These are phyloP conservation scores for Amphimedon queenslandica DNA, from an alignment of 37 sponge, comb jelly and placozoan genomes.

Conservation along the genomic window DNA sequence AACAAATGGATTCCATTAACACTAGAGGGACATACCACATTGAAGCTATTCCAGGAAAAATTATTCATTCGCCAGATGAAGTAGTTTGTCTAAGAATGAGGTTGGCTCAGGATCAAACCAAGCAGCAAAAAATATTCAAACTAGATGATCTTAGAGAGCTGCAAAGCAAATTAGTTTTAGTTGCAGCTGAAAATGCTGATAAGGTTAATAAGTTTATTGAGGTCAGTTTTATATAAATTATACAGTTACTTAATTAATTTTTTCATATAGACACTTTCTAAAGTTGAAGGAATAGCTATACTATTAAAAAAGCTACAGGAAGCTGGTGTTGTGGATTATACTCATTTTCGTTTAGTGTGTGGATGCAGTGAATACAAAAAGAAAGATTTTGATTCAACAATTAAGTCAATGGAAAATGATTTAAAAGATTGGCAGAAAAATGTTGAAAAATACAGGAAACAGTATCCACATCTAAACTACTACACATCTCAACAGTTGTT, in stretches of 20 bases:
- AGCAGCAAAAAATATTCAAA: not conserved
- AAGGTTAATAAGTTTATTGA: not conserved
- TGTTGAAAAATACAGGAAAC: slow-evolving; percentile 8
- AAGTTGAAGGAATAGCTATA: slow-evolving; percentile 34
- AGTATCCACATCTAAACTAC: slow-evolving; percentile 64
- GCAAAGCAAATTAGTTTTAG: slow-evolving; percentile 8
- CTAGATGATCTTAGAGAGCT: not conserved
- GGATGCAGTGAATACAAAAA: not conserved
- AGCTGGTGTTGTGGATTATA: slow-evolving; percentile 49
- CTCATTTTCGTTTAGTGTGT: slow-evolving; percentile 13
- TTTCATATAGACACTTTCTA: slow-evolving; percentile 32
- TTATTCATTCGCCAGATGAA: not conserved
- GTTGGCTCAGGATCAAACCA: not conserved
- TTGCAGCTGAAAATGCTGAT: not conserved
- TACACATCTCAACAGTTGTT: slow-evolving; percentile 65
- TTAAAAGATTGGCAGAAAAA: slow-evolving; percentile 17
- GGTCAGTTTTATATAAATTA: slow-evolving; percentile 3
- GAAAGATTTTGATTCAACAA: slow-evolving; percentile 11
- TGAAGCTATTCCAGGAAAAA: not conserved
- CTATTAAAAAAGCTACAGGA: slow-evolving; percentile 27
- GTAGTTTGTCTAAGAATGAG: not conserved
- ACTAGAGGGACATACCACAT: not conserved
- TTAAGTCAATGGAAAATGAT: slow-evolving; percentile 40
- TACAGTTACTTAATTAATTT: not conserved
- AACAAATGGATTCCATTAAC: not conserved